Evolutionary conservation across 2,113 vertebrate genomes (phyloP).

Genomic region (Tauraco erythrolophus): DNA sequence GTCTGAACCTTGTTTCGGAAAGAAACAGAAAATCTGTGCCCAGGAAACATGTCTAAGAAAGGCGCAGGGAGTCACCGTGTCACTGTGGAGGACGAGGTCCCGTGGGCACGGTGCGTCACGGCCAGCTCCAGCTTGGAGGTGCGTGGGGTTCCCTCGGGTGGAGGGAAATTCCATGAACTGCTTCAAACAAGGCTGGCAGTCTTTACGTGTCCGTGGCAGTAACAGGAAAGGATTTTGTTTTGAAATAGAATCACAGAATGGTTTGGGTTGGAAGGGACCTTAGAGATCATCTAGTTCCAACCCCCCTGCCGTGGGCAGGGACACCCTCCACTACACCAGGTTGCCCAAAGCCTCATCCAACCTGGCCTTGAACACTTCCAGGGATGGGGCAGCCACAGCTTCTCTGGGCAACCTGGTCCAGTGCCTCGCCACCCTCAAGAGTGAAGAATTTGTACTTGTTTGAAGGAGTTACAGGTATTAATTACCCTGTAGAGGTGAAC

Average conservation of each 20-base stretch:
- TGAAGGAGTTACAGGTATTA: not conserved
- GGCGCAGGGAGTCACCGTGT: not conserved
- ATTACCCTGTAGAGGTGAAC: not conserved
- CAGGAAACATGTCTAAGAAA: not conserved
- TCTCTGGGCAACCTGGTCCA: too few species aligned
- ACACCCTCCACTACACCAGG: too few species aligned
- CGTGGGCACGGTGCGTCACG: not conserved
- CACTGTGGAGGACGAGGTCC: not conserved
- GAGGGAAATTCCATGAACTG: not conserved
- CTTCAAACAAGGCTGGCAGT: not conserved
- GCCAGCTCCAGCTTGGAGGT: accelerated
- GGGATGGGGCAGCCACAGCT: too few species aligned
- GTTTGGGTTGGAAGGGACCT: too few species aligned
- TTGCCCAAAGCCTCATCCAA: too few species aligned
- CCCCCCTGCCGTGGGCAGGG: too few species aligned
- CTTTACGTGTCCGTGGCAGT: not conserved
- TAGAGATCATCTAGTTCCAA: too few species aligned
- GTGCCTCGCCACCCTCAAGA: too few species aligned
- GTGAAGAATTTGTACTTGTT: too few species aligned
- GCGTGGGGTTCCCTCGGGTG: not conserved
- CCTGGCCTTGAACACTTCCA: too few species aligned
- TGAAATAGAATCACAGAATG: too few species aligned
- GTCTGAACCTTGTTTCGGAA: not conserved
- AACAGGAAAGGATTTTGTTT: not conserved
- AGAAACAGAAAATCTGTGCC: not conserved